These are phyloP conservation scores for Venusia cambrica DNA, from an alignment of 2,888 invertebrate genomes.

Conservation along the genomic window DNA sequence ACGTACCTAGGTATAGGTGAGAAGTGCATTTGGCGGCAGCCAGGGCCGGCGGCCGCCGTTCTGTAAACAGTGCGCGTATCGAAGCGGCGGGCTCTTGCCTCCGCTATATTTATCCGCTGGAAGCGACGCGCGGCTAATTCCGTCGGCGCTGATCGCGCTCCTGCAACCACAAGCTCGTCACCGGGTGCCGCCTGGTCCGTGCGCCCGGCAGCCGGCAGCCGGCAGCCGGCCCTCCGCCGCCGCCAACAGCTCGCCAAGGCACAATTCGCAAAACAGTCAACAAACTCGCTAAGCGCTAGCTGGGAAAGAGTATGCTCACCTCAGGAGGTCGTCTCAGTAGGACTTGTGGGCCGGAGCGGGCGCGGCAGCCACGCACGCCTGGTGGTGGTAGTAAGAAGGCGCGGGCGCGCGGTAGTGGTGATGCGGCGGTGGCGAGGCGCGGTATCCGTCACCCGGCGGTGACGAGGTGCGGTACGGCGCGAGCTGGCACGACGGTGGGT, in stretches of 20 bases:
- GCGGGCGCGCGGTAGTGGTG: conserved; percentile 73
- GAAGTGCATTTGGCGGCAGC: conserved; percentile 53
- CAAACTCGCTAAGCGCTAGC: conserved; percentile 55
- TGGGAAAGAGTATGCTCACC: conserved; percentile 47
- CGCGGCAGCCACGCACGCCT: conserved; percentile 81
- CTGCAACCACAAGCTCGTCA: conserved; percentile 79
- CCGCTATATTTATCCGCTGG: conserved; percentile 77
- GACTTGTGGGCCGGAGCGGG: conserved; percentile 74
- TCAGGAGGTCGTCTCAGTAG: conserved; percentile 67
- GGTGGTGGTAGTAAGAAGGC: conserved; percentile 79
- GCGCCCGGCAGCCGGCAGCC: conserved; percentile 42
- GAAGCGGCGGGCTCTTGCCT: conserved; percentile 71
- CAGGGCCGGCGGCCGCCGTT: conserved; percentile 66
- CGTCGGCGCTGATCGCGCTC: conserved; percentile 75
- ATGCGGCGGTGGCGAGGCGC: conserved; percentile 68
- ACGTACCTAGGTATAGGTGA: conserved; percentile 73
- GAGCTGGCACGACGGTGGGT: conserved; percentile 76
- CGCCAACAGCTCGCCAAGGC: conserved; percentile 56
- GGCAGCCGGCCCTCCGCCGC: conserved; percentile 42
- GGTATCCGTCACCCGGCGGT: conserved; percentile 62
- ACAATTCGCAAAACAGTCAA: conserved; percentile 60
- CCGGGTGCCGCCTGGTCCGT: conserved; percentile 58
- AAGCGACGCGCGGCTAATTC: conserved; percentile 75
- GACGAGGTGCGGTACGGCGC: conserved; percentile 69
- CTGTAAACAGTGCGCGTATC: conserved; percentile 78